Evolutionary conservation across 2,888 invertebrate genomes (phyloP).

Genomic region (Athripsodes cinereus): DNA sequence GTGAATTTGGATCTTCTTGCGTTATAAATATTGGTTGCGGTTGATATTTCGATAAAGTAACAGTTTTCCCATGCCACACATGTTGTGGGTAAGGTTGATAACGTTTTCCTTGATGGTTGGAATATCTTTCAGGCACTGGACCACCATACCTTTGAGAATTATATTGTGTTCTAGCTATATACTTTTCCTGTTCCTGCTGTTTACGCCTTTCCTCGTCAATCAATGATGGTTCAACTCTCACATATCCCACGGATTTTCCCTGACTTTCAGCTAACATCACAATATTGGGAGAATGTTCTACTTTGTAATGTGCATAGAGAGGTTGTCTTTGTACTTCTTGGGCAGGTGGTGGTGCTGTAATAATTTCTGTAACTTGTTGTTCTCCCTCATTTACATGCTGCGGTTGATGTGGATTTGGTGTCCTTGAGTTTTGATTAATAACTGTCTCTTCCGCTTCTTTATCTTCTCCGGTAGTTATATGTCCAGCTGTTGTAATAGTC

Average conservation of each 20-base stretch:
- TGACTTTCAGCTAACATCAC: slow-evolving; percentile 13
- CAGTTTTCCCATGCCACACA: slow-evolving; percentile 11
- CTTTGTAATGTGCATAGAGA: slow-evolving; percentile 14
- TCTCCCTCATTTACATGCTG: slow-evolving; percentile 30
- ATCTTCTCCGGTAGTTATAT: slow-evolving; percentile 41
- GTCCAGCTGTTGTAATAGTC: slow-evolving; percentile 57
- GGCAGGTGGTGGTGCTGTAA: slow-evolving; percentile 30
- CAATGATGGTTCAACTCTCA: slow-evolving; percentile 1
- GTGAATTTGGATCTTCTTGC: slow-evolving; percentile 16
- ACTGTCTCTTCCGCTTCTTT: slow-evolving; percentile 28
- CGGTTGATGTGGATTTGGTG: slow-evolving; percentile 7
- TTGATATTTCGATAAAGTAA: slow-evolving; percentile 14
- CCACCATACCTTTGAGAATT: slow-evolving; percentile 32
- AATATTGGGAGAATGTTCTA: slow-evolving; percentile 12
- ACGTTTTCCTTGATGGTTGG: slow-evolving; percentile 29
- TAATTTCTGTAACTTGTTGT: slow-evolving; percentile 37
- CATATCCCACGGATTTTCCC: slow-evolving; percentile 16
- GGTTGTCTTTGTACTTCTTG: slow-evolving; percentile 29
- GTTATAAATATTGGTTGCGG: slow-evolving; percentile 21
- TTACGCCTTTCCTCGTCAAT: slow-evolving; percentile 2
- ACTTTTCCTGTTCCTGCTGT: slow-evolving; percentile 8
- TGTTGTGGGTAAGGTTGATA: slow-evolving; percentile 19
- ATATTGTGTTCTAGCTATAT: slow-evolving; percentile 4
- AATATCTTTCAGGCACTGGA: slow-evolving; percentile 32
- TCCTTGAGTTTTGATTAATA: slow-evolving; percentile 20